phyloP scores from a whole-genome alignment of 2,113 vertebrate genomes.

The Periophthalmodon schlosseri region DNA sequence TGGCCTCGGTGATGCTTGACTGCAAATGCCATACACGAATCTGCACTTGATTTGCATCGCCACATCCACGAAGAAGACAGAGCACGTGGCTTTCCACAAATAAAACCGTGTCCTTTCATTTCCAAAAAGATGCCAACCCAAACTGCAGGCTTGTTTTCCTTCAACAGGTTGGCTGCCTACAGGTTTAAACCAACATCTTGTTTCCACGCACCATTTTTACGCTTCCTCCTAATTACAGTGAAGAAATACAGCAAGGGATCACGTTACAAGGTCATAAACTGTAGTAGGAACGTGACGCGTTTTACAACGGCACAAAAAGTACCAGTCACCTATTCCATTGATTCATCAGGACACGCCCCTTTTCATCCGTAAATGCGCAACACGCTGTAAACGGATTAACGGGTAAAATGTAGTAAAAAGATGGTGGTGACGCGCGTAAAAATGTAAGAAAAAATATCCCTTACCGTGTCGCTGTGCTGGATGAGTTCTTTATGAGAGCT shows the following conservation, averaged over 20 bases:
- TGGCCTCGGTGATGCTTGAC: too few relatives aligned
- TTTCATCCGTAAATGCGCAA: background rate
- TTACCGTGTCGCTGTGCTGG: slow-evolving; percentile 45
- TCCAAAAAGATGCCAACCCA: background rate
- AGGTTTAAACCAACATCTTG: background rate
- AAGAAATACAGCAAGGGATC: background rate
- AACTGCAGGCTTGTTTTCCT: too few relatives aligned
- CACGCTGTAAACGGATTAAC: too few relatives aligned
- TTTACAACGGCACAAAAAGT: background rate
- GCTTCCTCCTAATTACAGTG: background rate
- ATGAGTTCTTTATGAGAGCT: background rate
- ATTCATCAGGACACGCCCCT: background rate
- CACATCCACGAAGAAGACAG: background rate
- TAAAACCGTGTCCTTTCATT: too few relatives aligned
- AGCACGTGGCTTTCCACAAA: background rate
- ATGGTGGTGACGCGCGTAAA: background rate
- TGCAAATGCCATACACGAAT: slow-evolving; percentile 17
- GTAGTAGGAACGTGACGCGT: background rate
- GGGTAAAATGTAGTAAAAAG: background rate
- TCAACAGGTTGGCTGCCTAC: slow-evolving; percentile 8
- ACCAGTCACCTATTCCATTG: background rate
- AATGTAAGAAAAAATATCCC: rapidly evolving
- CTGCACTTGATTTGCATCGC: slow-evolving; percentile 22
- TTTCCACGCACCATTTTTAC: background rate
- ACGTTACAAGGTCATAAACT: background rate